These are phyloP conservation scores for Mormoops blainvillei DNA, from an alignment of 2,113 vertebrate genomes.

Conservation along the genomic window DNA sequence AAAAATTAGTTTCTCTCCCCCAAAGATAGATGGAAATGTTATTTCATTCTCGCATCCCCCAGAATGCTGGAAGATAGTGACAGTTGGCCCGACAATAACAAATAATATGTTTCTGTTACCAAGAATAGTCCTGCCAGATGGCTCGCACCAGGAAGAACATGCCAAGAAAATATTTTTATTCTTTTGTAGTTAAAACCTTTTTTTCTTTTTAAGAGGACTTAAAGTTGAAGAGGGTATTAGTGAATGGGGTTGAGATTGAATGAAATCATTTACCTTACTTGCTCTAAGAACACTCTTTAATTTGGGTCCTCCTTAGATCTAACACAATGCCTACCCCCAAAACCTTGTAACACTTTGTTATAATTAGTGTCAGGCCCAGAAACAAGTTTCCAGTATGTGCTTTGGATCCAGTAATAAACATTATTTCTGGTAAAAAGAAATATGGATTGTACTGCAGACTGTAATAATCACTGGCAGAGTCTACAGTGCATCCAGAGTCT, in stretches of 20 bases:
- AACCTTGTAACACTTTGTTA: neutral
- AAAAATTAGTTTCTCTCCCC: neutral
- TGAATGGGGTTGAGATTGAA: neutral
- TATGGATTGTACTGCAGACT: neutral
- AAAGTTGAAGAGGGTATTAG: neutral
- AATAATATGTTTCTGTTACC: neutral
- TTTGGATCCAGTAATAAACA: neutral
- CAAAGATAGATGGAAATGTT: neutral
- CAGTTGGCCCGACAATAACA: neutral
- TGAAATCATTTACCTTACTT: neutral
- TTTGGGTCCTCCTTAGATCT: neutral
- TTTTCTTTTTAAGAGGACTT: neutral
- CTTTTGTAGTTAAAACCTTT: neutral
- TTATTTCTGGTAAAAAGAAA: neutral
- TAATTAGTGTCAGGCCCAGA: neutral
- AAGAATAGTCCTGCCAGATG: neutral
- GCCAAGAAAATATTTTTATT: neutral
- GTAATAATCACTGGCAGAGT: neutral
- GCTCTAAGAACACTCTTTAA: neutral
- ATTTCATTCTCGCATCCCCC: neutral
- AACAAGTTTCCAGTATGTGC: neutral
- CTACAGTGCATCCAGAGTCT: neutral
- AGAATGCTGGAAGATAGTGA: neutral
- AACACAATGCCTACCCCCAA: neutral
- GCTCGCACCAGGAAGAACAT: neutral